phyloP scores from a whole-genome alignment of 2,113 vertebrate species.

The Pterocles burchelli region DNA sequence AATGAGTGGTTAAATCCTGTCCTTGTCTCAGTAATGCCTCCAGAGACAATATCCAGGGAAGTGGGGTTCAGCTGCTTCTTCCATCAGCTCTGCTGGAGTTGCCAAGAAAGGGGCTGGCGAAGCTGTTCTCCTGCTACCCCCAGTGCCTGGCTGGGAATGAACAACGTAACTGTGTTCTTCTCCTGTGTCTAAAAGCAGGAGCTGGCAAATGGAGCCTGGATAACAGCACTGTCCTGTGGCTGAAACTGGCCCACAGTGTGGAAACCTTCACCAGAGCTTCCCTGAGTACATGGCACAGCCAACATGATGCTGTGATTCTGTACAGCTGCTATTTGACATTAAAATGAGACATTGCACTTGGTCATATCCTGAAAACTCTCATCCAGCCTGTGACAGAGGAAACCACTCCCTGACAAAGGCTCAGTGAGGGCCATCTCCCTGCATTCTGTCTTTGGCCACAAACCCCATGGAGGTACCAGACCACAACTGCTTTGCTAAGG shows the following conservation, averaged over 20 bases:
- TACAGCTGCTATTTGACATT: background rate
- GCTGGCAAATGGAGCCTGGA: background rate
- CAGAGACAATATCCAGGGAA: background rate
- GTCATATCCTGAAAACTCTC: background rate
- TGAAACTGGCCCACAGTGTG: background rate
- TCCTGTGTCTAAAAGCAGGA: background rate
- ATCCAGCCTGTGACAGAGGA: background rate
- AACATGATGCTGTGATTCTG: background rate
- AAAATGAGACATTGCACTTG: accelerated
- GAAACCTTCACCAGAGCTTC: background rate
- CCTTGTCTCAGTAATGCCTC: background rate
- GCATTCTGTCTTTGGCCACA: background rate
- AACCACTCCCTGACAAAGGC: background rate
- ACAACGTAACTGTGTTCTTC: accelerated
- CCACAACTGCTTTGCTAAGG: background rate
- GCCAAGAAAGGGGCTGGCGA: background rate
- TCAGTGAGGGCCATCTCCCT: background rate
- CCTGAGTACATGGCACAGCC: background rate
- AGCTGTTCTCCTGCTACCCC: background rate
- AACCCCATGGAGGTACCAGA: background rate
- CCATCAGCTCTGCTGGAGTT: background rate
- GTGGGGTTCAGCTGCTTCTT: background rate
- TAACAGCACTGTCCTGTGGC: background rate
- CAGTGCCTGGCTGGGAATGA: background rate
- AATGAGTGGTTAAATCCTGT: accelerated